Conservation (phyloP, 2,888 invertebrate species). For the Cybosia mesomella region DNA sequence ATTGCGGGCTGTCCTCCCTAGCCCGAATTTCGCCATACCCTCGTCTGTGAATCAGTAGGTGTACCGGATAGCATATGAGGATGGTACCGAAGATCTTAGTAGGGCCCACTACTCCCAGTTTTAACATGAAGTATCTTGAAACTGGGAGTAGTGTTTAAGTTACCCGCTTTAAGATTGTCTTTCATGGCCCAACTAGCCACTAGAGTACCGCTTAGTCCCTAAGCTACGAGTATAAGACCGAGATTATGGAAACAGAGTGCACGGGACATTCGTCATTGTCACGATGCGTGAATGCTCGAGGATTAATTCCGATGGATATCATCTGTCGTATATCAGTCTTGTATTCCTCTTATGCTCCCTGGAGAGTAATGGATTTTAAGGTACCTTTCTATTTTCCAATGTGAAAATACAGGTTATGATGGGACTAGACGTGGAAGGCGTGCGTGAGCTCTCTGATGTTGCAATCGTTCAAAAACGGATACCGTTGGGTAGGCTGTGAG, state of each 20-base stretch:
- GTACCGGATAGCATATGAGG: too few species aligned
- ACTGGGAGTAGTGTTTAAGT: not conserved
- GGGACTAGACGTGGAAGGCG: too few species aligned
- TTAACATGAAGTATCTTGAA: too few species aligned
- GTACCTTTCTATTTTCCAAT: not conserved
- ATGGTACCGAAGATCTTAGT: not conserved
- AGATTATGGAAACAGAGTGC: slow-evolving; percentile 49
- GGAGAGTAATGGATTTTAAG: not conserved
- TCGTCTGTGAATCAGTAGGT: too few species aligned
- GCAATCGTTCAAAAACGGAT: too few species aligned
- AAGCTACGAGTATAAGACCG: slow-evolving; percentile 52
- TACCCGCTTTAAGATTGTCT: slow-evolving; percentile 20
- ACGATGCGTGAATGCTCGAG: slow-evolving; percentile 49
- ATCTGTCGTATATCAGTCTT: slow-evolving; percentile 45
- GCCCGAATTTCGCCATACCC: too few species aligned
- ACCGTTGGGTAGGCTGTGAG: too few species aligned
- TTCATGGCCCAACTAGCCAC: slow-evolving; percentile 36
- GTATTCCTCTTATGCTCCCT: slow-evolving; percentile 3
- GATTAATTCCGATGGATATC: slow-evolving; percentile 57
- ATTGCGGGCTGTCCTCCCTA: too few species aligned
- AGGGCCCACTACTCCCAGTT: not conserved
- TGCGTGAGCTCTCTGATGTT: too few species aligned
- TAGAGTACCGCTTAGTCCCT: slow-evolving; percentile 39
- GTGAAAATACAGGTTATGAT: not conserved
- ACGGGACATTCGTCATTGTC: slow-evolving; percentile 63